Evolutionary conservation across 2,113 vertebrate species (phyloP), one percentile per base, ranked within the genome.

Genomic region (Chloebia gouldiae): DNA sequence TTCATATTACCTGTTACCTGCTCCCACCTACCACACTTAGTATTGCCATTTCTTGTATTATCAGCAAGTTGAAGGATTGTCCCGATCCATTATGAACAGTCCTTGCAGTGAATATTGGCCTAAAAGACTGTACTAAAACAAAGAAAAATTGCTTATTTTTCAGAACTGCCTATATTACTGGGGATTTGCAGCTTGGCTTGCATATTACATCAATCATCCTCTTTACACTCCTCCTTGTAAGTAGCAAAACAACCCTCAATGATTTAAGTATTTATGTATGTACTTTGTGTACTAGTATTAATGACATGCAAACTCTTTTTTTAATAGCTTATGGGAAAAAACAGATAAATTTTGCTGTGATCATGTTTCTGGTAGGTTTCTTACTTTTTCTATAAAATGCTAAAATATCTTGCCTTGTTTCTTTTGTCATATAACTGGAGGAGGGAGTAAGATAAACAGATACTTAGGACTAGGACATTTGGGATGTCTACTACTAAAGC

Each of bases 81-180:
- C 28, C 72, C 21, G 28, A 42, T 75, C 90, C 19, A 61, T 24
- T 75, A 56, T 70, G 77, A 76, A 53, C 1, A 30, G 63, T 57
- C 68, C 75, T 73, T 90, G 33, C 7, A 33, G 47, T 28, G 51
- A 78, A 73, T 82, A n/a, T 6, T 66, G 23, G n/a, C 30, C 39
- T 66, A 63, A 54, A 82, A 35, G 24, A 66, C 27, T 51, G 18
- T 61, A 95, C 50, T 96, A 80, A 97, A 91, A 70, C 60, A 85
- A 61, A 81, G 39, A 76, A 89, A 86, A 91, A 87, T 44, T 91
- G 21, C 54, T 68, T 93, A 15, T 96, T 93, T 97, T 94, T 89
- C 96, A 99, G 98, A 99, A 99, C 94, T 99, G 98, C 92, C 94
- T 97, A 16, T 99, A 98, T 97, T 99, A 99, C 94, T 99, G 98